A percentile compares a stretch with the other conserved stretches of the same genome.
These are phyloP conservation scores for Amblyopsis hoosieri DNA, from an alignment of 2,797 vertebrate genomes.

Conservation along the genomic window DNA sequence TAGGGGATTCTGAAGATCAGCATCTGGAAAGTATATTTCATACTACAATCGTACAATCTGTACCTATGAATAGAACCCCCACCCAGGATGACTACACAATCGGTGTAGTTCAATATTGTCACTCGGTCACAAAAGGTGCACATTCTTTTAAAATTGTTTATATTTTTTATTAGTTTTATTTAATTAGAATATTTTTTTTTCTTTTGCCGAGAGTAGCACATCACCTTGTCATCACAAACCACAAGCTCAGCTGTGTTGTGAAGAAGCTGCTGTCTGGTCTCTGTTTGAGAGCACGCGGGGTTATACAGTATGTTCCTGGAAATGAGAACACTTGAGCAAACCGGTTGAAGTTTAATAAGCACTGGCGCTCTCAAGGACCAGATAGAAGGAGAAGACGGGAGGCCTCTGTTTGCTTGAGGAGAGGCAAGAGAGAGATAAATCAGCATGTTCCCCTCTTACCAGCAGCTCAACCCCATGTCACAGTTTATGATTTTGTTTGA, in stretches of 20 bases:
- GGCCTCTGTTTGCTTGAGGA: constrained; percentile 47
- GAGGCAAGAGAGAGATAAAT: constrained; percentile 45
- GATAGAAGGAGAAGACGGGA: constrained; percentile 39
- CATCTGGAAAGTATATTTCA: not conserved
- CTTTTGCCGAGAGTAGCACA: constrained; percentile 27
- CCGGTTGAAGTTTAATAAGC: constrained; percentile 41
- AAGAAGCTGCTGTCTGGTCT: constrained; percentile 18
- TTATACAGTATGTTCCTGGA: not conserved
- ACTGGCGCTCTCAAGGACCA: constrained; percentile 49
- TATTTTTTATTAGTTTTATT: too few species aligned
- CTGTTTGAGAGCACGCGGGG: not conserved
- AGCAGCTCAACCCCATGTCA: constrained; percentile 18
- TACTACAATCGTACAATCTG: not conserved
- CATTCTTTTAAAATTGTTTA: constrained; percentile 22
- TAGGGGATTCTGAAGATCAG: not conserved
- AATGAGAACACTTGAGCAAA: not conserved
- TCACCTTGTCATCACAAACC: constrained; percentile 39
- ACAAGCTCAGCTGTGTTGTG: constrained; percentile 50
- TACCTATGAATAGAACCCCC: too few species aligned
- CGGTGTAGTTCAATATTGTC: not conserved
- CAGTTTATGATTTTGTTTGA: constrained; percentile 56
- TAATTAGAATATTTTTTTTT: too few species aligned
- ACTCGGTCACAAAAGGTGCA: not conserved
- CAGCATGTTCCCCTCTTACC: constrained; percentile 19
- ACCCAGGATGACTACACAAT: too few species aligned